These are phyloP conservation scores for Gila orcuttii DNA, from an alignment of 2,113 vertebrate species.

Conservation along the genomic window DNA sequence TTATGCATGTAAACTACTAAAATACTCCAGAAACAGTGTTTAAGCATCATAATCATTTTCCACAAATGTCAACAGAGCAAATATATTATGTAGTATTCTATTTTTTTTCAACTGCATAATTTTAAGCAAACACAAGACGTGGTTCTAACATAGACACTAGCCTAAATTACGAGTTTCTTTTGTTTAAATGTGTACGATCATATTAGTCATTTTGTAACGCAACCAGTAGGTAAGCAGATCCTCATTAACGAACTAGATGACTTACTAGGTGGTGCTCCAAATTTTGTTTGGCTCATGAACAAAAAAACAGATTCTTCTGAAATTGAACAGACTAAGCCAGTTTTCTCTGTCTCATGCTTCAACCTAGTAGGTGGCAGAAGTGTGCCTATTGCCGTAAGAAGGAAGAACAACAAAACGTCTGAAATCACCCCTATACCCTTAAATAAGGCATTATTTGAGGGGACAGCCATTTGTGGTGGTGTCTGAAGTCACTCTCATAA, in stretches of 20 bases:
- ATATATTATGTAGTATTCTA: background rate
- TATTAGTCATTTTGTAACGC: too few species aligned
- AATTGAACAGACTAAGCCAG: background rate
- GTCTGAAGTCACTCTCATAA: too few species aligned
- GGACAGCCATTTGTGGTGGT: too few species aligned
- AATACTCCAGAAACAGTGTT: background rate
- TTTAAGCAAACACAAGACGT: background rate
- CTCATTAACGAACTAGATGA: background rate
- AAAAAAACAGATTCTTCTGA: background rate
- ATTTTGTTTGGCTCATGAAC: background rate
- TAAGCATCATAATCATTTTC: background rate
- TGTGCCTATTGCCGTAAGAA: background rate
- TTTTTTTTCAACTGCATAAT: background rate
- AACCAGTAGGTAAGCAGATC: background rate
- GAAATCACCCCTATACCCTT: too few species aligned
- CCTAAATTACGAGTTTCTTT: too few species aligned
- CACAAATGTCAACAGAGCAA: background rate
- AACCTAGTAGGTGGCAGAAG: background rate
- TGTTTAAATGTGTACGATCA: too few species aligned
- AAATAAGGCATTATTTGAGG: too few species aligned
- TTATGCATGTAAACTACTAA: too few species aligned
- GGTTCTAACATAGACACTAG: background rate
- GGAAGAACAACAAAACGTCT: background rate
- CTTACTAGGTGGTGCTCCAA: background rate
- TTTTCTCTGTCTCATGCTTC: background rate